Conservation (phyloP, 2,113 vertebrate species). For the Austrofundulus limnaeus region DNA sequence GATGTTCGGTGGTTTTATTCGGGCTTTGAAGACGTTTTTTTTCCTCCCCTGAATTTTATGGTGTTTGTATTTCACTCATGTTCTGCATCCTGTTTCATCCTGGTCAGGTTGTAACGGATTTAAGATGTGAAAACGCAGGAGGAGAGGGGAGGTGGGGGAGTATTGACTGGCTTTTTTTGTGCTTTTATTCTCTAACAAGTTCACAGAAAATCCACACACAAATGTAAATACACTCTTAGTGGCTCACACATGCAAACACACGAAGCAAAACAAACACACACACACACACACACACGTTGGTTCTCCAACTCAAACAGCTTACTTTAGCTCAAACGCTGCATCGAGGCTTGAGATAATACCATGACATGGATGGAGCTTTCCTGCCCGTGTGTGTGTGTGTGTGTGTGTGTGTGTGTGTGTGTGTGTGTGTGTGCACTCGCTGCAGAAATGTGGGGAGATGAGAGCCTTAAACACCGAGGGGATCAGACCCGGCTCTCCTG, state of each 20-base stretch:
- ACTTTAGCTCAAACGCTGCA: slow-evolving; percentile 70
- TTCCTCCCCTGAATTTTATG: slow-evolving; percentile 3
- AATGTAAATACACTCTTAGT: neutral
- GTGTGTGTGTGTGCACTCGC: slow-evolving; percentile 19
- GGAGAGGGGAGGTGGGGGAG: slow-evolving; percentile 3
- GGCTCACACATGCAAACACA: slow-evolving; percentile 3
- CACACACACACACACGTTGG: slow-evolving; percentile 9
- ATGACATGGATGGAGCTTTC: slow-evolving; percentile 72
- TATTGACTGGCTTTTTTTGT: slow-evolving; percentile 10
- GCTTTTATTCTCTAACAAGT: slow-evolving; percentile 34
- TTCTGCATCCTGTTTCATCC: slow-evolving; percentile 58
- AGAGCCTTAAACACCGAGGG: slow-evolving; percentile 64
- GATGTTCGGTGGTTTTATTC: slow-evolving; percentile 48
- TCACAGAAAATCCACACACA: slow-evolving; percentile 14
- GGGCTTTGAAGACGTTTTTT: slow-evolving; percentile 38
- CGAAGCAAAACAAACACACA: slow-evolving; percentile 1
- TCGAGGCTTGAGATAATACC: slow-evolving; percentile 70
- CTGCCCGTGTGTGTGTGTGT: slow-evolving; percentile 27
- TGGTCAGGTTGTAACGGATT: slow-evolving; percentile 60
- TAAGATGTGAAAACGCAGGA: slow-evolving; percentile 42
- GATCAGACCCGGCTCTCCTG: slow-evolving; percentile 64
- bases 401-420: slow-evolving; percentile 28
- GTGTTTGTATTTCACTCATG: slow-evolving; percentile 55
- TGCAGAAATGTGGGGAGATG: slow-evolving; percentile 29
- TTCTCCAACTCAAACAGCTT: slow-evolving; percentile 62